Conservation (phyloP, 2,888 invertebrate genomes). For the Pyrochroa serraticornis region DNA sequence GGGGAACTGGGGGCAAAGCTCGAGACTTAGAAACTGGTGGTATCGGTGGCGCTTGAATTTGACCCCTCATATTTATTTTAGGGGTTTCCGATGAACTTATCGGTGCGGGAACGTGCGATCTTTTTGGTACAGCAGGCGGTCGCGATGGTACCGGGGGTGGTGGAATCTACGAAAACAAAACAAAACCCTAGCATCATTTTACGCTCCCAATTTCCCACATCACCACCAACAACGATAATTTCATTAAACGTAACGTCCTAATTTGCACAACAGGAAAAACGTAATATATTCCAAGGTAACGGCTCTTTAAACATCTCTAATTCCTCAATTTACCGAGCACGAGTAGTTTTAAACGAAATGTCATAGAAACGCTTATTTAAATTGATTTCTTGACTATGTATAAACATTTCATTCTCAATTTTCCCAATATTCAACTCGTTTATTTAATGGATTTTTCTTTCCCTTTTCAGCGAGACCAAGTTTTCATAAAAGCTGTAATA, state of each 20-base stretch:
- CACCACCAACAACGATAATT: no score
- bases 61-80: slow-evolving; percentile 54
- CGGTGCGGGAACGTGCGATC: slow-evolving; percentile 53
- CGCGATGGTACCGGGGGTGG: slow-evolving; percentile 60
- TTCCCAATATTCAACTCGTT: slow-evolving; percentile 14
- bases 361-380: slow-evolving; percentile 4
- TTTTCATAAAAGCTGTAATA: slow-evolving; percentile 20
- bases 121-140: slow-evolving; percentile 61
- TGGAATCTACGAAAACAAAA: slow-evolving; percentile 38
- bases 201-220: no score
- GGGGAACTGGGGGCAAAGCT: slow-evolving; percentile 55
- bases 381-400: slow-evolving; percentile 5
- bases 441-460: slow-evolving; percentile 10
- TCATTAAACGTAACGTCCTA: no score
- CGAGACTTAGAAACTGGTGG: slow-evolving; percentile 57
- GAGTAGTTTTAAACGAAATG: not conserved
- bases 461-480: slow-evolving; percentile 4
- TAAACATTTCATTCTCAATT: slow-evolving; percentile 11
- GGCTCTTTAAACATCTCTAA: no score
- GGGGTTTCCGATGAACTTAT: slow-evolving; percentile 47
- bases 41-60: slow-evolving; percentile 55
- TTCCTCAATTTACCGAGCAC: no score
- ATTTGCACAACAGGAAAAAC: no score
- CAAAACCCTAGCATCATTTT: slow-evolving; percentile 1
- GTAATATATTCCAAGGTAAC: no score